Base-by-base conservation (phyloP, 92 coral and sea anemone species). In the Phymanthus crucifer region DNA sequence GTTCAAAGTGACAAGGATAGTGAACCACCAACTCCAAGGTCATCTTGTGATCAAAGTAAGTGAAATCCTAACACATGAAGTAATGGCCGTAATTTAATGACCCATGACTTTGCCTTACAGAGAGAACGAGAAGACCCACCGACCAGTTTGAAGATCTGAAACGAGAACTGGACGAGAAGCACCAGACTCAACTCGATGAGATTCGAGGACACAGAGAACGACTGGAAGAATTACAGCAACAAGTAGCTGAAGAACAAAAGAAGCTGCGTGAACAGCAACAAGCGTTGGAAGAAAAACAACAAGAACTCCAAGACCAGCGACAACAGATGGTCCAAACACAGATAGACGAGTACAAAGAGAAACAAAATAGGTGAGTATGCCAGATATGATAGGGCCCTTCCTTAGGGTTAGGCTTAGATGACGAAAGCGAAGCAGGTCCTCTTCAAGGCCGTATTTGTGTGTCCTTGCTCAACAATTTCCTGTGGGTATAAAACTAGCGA, bases 281-380 rank as follows among this genome's bases (percentile, higher is more conserved):
- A 38, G 85, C 83, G 14, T 79, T 92, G 50, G 92, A 92, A 57
- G 78, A 84, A 50, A 88, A 92, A 29, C 92, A 90, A 37, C 84
- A 83, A 31, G 80, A 86, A 40, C 54, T 92, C 47, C 81, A 75
- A 76, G 83, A 91, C 6, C 68, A 81, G 31, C 93, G 84, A 54
- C 84, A 88, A 32, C 72, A 76, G 65, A 70, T 83, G 8, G 54
- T 84, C 12, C 98, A 89, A 36, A 66, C 79, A 50, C 86, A 82
- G 71, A 85, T 88, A 32, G 97, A 96, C 21, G 91, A 87, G 56
- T 90, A 93, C 80, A 88, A 90, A 43, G 91, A 85, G 32, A 89
- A 82, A 40, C 93, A 92, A 33, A 78, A 82, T 32, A 84, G 54
- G 87, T 82, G 46, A 29, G 40, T n/a, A 19, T 11, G 50, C 50